Conservation (phyloP, 2,888 invertebrate genomes). For the Hemithea aestivaria region DNA sequence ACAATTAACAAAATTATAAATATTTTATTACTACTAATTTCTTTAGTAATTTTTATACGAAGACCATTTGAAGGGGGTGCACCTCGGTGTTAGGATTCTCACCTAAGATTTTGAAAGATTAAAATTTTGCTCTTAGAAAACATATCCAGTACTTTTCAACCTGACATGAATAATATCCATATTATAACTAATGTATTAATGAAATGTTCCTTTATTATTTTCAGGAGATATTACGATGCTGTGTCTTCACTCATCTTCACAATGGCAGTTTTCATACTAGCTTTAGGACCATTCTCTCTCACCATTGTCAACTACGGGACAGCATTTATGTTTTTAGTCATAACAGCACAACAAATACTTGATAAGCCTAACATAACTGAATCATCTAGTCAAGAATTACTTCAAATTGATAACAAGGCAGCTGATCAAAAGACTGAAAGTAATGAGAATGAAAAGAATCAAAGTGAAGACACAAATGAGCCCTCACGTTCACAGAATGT, state of each 20-base stretch:
- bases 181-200: too few relatives aligned
- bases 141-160: too few relatives aligned
- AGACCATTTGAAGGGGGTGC: too few relatives aligned
- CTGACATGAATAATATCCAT: too few relatives aligned
- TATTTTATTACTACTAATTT: too few relatives aligned
- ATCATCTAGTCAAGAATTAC: background rate
- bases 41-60: too few relatives aligned
- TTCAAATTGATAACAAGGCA: constrained; percentile 4
- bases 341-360: constrained; percentile 79
- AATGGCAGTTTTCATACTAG: constrained; percentile 74
- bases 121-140: too few relatives aligned
- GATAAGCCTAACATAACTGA: constrained; percentile 33
- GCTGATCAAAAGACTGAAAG: constrained; percentile 3
- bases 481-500: constrained; percentile 15
- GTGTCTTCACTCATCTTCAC: constrained; percentile 71
- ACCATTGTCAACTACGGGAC: constrained; percentile 81
- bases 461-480: constrained; percentile 18
- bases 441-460: constrained; percentile 6
- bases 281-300: constrained; percentile 80
- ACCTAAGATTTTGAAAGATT: too few relatives aligned
- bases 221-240: constrained; percentile 67
- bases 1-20: too few relatives aligned
- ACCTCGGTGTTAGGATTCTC: too few relatives aligned
- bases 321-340: constrained; percentile 71
- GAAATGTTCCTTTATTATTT: too few relatives aligned